Evolutionary conservation across 92 coral and sea anemone genomes (phyloP), one percentile per base, ranked within the genome.

Genomic region (Siderastrea radians): DNA sequence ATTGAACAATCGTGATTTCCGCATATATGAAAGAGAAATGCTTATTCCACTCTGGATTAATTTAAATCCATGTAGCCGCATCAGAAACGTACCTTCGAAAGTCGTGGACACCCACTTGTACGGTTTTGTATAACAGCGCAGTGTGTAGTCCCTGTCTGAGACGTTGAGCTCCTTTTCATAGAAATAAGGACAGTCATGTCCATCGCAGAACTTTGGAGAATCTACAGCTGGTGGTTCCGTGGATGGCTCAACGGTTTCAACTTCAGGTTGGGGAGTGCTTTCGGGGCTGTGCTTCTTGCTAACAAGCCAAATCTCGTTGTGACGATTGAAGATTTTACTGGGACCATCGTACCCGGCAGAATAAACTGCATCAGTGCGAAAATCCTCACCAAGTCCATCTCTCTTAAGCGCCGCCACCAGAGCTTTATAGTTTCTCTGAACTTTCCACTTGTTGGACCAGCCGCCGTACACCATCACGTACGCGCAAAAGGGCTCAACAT

Each of bases 281-380:
- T 26, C 38, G 38, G 81, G 81, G 53, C 54, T 77, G 15, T 77
- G 81, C 50, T 16, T 80, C 49, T 90, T 95, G 85, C 78, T 87
- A 57, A 95, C 74, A 45, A 95, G 86, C 98, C 98, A 93, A 79
- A 95, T 88, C 49, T 95, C 96, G 77, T 93, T 95, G 51, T 89
- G 93, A 12, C 94, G 89, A 62, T 93, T 69, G 26, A 52, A 75
- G 26, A 88, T 11, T 19, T 72, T 58, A 45, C 73, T 85, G 11
- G 98, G 98, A 8, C 83, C 74, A 55, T 90, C 91, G 68, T 95
- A 95, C 5, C 94, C 91, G 17, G 91, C 98, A 48, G 85, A 77
- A 55, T 44, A 95, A 59, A 90, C 81, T 67, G 57, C 58, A 47
- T 93, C 94, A 57, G 84, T 95, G 52, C 48, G 80, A 75, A 87